Evolutionary conservation across 2,113 vertebrate genomes (phyloP).

Genomic region (Corvus hawaiiensis): DNA sequence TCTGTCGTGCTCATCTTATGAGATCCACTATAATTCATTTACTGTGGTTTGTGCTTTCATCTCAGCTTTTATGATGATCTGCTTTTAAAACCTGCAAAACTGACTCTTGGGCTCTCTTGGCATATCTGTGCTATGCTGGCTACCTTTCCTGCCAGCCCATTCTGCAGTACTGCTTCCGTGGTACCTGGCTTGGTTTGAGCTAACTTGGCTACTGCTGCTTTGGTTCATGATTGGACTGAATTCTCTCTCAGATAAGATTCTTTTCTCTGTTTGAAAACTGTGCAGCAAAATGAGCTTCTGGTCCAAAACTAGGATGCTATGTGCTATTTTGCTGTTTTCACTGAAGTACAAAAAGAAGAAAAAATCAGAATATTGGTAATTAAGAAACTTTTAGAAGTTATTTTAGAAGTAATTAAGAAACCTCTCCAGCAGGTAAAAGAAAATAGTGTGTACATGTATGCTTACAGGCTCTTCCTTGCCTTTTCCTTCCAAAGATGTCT

Average conservation of each 20-base stretch:
- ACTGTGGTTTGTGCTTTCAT: background rate
- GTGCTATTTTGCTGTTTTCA: background rate
- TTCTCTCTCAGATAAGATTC: background rate
- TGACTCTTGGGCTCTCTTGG: background rate
- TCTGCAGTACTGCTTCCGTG: background rate
- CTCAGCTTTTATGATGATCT: background rate
- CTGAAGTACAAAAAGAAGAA: background rate
- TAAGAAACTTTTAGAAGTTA: background rate
- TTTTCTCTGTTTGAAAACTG: background rate
- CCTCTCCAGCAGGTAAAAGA: background rate
- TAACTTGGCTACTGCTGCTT: background rate
- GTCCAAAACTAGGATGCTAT: background rate
- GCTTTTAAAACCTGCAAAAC: background rate
- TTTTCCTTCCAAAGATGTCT: background rate
- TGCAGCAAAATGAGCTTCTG: background rate
- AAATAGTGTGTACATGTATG: background rate
- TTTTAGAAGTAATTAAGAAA: background rate
- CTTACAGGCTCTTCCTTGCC: background rate
- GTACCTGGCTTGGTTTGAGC: background rate
- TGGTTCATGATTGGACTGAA: background rate
- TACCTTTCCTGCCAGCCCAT: background rate
- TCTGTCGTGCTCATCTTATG: background rate
- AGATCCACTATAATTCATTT: background rate
- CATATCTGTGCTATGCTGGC: background rate
- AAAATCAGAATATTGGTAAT: background rate